These are phyloP conservation scores for Bothrops jararaca DNA, from an alignment of 2,113 vertebrate genomes.

Conservation along the genomic window DNA sequence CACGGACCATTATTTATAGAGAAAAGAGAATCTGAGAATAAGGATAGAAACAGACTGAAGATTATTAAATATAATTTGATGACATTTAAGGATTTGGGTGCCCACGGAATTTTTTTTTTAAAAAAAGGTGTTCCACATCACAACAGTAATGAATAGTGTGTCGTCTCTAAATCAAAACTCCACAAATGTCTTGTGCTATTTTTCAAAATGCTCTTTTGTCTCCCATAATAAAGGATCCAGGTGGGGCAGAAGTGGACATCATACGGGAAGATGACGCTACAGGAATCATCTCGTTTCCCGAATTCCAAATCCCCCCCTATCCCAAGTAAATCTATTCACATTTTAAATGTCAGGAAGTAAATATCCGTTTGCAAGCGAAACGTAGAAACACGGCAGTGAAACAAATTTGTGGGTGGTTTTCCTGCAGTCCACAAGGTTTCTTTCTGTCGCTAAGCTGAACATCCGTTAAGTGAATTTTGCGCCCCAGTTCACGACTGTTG, in stretches of 20 bases:
- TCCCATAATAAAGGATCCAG: conserved; percentile 79
- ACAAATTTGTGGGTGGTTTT: neutral
- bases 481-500: too few species aligned
- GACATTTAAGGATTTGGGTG: neutral
- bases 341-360: neutral
- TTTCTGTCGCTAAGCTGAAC: too few species aligned
- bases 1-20: neutral
- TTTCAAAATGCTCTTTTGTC: conserved; percentile 14
- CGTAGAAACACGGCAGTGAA: neutral
- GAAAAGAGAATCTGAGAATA: neutral
- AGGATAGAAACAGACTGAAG: neutral
- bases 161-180: neutral
- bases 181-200: neutral
- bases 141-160: neutral
- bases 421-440: too few species aligned
- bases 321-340: conserved; percentile 77
- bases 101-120: neutral
- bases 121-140: neutral
- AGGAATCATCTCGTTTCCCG: conserved; percentile 85
- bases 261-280: conserved; percentile 80
- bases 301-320: conserved; percentile 90
- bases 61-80: neutral
- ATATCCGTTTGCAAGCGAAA: neutral
- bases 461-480: too few species aligned
- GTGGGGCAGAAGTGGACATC: conserved; percentile 76